These are phyloP conservation scores for Magallana angulata DNA, from an alignment of 1,140 invertebrate genomes.

Conservation along the genomic window DNA sequence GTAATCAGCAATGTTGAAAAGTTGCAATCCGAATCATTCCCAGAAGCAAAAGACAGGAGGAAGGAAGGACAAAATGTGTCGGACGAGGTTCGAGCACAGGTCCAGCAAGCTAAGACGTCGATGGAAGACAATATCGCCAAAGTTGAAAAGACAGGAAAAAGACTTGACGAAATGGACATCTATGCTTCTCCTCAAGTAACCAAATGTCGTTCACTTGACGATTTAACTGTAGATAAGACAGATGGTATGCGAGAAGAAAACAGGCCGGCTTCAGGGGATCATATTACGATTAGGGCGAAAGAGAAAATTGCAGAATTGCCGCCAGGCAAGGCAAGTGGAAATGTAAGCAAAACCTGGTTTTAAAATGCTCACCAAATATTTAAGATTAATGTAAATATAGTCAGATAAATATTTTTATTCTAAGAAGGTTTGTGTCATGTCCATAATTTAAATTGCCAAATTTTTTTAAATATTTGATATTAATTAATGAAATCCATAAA, in stretches of 20 bases:
- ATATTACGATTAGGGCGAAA: background rate
- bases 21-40: background rate
- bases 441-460: too few relatives aligned
- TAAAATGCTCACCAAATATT: too few relatives aligned
- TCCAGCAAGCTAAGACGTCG: background rate
- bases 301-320: background rate
- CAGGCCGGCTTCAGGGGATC: background rate
- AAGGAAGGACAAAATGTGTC: background rate
- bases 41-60: background rate
- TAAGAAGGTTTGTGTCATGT: too few relatives aligned
- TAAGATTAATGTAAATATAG: too few relatives aligned
- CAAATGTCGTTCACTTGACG: background rate
- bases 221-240: background rate
- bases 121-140: conserved; percentile 17
- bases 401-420: too few relatives aligned
- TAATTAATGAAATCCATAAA: too few relatives aligned
- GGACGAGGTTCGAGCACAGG: conserved; percentile 3
- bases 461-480: too few relatives aligned
- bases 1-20: conserved; percentile 9
- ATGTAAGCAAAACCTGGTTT: background rate
- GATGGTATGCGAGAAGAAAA: background rate
- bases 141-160: background rate
- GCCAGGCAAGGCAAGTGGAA: background rate
- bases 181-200: background rate
- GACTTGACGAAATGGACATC: background rate